Conservation (phyloP, 2,888 invertebrate species). For the Serrognathus titanus region DNA sequence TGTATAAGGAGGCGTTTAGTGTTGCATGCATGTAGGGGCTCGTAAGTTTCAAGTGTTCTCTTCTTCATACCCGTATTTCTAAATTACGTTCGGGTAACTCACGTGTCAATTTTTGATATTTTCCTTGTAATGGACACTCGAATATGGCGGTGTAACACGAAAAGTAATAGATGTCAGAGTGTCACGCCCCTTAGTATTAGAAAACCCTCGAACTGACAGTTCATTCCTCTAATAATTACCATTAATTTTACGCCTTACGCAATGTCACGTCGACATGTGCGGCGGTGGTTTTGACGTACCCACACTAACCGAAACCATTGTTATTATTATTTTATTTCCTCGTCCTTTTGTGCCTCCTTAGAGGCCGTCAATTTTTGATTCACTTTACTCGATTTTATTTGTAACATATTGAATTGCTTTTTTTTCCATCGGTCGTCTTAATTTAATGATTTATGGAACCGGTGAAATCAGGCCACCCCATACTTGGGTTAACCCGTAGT, state of each 20-base stretch:
- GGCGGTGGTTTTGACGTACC: slow-evolving; percentile 10
- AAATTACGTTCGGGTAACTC: too few species aligned
- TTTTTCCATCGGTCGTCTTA: not conserved
- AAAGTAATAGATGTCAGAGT: slow-evolving; percentile 42
- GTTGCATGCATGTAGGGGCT: too few species aligned
- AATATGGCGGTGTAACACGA: slow-evolving; percentile 17
- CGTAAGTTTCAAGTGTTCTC: too few species aligned
- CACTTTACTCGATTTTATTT: not conserved
- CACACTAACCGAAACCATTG: not conserved
- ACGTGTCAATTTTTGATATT: too few species aligned
- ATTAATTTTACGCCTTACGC: slow-evolving; percentile 47
- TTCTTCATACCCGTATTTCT: too few species aligned
- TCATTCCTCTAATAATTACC: slow-evolving; percentile 47
- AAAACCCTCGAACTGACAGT: slow-evolving; percentile 48
- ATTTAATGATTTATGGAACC: slow-evolving; percentile 2
- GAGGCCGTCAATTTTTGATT: not conserved
- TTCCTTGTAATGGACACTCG: not conserved
- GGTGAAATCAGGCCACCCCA: slow-evolving; percentile 7
- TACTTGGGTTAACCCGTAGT: slow-evolving; percentile 37
- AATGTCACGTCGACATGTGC: slow-evolving; percentile 26
- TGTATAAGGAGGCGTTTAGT: too few species aligned
- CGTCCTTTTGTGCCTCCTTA: not conserved
- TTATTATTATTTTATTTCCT: slow-evolving; percentile 2
- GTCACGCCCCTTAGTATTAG: slow-evolving; percentile 40
- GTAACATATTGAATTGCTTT: not conserved